Evolutionary conservation across 2,797 vertebrate genomes (phyloP), one percentile per base, ranked within the genome.

Genomic region (Hydrolagus colliei): DNA sequence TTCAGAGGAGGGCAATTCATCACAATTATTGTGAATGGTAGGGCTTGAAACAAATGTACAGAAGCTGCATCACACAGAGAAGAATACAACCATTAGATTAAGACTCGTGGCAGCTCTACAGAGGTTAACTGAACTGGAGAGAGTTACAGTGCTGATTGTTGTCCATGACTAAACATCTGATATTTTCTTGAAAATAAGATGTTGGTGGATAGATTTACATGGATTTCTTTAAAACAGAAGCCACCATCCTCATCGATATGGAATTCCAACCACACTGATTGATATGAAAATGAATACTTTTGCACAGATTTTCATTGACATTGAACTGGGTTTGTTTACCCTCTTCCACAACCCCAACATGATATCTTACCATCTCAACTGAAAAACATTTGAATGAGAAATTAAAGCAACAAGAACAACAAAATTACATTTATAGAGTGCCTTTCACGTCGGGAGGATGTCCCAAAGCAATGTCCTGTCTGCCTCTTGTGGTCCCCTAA

Each of bases 1-100:
- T 68, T 84, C 79, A 84, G 65, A 84, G 79, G 27, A 41, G 65
- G 16, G 65, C 79, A 67, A 82, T 82, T 82, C 27, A 82, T 82
- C 78, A 82, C 63, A 82, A 68, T 82, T 82, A 82, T 11, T 84
- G 32, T 84, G 79, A 84, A 71, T 71, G 65, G 32, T 27, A 71
- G 79, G n/a, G 32, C 16, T 41, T 71, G 79, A 20, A 71, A 71
- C 22, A 68, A 52, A 84, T 84, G 9, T 71, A 41, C 79, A 71
- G 79, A 84, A 65, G n/a, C 67, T 80, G 32, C 18, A 18, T 68
- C 32, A 35, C 32, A 84, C 9, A 71, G 32, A 35, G 32, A 59
- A 35, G n/a, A 65, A 11, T 8, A 67, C 77, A 27, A 32, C 62
- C 77, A 80, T 80, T 16, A 6, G 62, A 84, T 13, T 67, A 27